Evolutionary conservation across 2,888 invertebrate genomes (phyloP), one percentile per base, ranked within the genome.

Genomic region (Oligia strigilis): DNA sequence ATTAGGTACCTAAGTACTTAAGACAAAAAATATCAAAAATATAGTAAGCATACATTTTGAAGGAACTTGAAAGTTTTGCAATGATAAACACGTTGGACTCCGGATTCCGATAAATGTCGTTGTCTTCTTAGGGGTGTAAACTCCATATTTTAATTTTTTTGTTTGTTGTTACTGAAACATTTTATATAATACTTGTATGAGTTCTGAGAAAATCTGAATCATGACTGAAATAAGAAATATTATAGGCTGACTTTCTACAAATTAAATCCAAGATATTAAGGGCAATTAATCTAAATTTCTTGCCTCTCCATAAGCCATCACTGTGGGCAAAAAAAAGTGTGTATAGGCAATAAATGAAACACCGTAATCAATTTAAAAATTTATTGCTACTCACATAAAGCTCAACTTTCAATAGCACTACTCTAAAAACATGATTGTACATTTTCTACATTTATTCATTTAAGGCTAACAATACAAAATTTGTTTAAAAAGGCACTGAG

Each of bases 361-460:
- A 52, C 64, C 2, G 23, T 46, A n/a, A n/a, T 55, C 58, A 72
- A 72, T 64, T 78, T 36, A 60, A 84, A 75, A 73, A 65, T 84
- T 86, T 84, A 84, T 84, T 86, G 17, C n/a, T 70, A 40, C 58
- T 78, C 0, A 0, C 14, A 72, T 75, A 82, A 78, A 82, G 72
- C 65, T 78, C 14, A 75, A 82, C 29, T 72, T 77, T 72, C 17
- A 67, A 69, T 75, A 43, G 64, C 64, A 75, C 52, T 77, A 75
- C 66, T 62, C 64, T 55, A 62, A 8, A 9, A 70, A 72, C 17
- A 75, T 43, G 4, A 55, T 80, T 29, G 40, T 40, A 82, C 0
- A 73, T 73, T 62, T 70, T 69, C 46, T 67, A 69, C 62, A 3
- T 36, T 49, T 36, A 70, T 58, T 70, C 43, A 55, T 52, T 29